Base-by-base conservation (phyloP, 2,888 invertebrate species). In the Tridacna gigas region DNA sequence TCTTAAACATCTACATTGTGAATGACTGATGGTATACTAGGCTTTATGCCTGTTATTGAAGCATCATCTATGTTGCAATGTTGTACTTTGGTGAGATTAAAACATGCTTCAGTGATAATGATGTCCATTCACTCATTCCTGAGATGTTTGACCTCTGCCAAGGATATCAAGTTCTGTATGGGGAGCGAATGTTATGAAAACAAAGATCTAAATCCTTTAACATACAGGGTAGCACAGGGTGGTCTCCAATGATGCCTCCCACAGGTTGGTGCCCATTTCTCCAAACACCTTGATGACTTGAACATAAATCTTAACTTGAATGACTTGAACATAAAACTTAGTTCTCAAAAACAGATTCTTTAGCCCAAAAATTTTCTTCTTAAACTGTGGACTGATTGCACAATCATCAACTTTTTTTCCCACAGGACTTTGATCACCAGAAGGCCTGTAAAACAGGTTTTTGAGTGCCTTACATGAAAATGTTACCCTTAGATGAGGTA, bases 71-170 rank as follows among this genome's bases (percentile, higher is more conserved):
- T 71, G 71, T 51, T 71, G 48, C 71, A 51, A 51, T 15, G 45
- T 25, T 71, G 71, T 71, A 71, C 18, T 47, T 18, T 45, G 45
- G 20, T 28, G 69, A 45, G 47, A 69, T 69, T 69, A 28, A 51
- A 18, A 25, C 9, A 71, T 71, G 71, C 51, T 51, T 51, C 67
- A 67, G 37, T 67, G 67, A 26, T 67, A 67, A 67, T 67, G 67
- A 67, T 67, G 67, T 71, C 71, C 71, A 51, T 51, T 71, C 71
- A 22, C 48, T 26, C 1, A 71, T 71, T 51, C 51, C 71, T 45
- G 71, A 51, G 51, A 71, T 71, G 71, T 71, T 71, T 71, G 71
- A 48, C 71, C 71, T 71, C 47, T 71, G 51, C 71, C 71, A 71
- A 51, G 51, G 18, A 26, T 48, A 51, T 71, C 71, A n/a, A 22